phyloP scores from a whole-genome alignment of 2,113 vertebrate species.

The Phyllostomus discolor region DNA sequence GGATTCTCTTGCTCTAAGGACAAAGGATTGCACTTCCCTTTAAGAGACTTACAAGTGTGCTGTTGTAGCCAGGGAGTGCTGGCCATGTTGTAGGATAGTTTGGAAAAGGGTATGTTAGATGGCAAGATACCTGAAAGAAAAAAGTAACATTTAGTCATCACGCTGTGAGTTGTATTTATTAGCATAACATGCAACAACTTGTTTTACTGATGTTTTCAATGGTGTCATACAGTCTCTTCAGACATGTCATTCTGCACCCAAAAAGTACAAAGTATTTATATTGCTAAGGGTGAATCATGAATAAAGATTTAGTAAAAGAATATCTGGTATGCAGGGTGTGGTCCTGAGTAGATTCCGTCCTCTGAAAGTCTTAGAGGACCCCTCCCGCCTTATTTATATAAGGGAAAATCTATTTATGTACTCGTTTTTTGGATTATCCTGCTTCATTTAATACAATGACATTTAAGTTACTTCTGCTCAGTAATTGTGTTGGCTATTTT shows the following conservation, averaged over 20 bases:
- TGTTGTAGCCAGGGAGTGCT: neutral
- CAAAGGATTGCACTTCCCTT: neutral
- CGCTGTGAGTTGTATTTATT: neutral
- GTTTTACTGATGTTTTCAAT: conserved; percentile 32
- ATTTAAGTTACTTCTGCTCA: neutral
- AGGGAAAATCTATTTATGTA: neutral
- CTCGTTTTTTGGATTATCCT: neutral
- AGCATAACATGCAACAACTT: conserved; percentile 34
- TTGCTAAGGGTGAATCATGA: neutral
- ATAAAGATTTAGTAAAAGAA: neutral
- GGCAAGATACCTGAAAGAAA: neutral
- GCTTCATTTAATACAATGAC: neutral
- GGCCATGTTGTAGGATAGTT: neutral
- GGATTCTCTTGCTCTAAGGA: neutral
- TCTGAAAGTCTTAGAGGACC: neutral
- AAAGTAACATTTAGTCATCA: conserved; percentile 12
- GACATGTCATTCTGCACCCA: neutral
- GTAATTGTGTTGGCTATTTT: neutral
- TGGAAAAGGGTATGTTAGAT: neutral
- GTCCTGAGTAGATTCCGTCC: neutral
- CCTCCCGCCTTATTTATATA: neutral
- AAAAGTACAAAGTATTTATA: neutral
- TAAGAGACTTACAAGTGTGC: neutral
- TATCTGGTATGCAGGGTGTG: conserved; percentile 15
- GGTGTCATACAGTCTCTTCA: neutral